A percentile compares a stretch with the other conserved stretches of the same genome.
Conservation (phyloP, 2,888 invertebrate genomes). For the Cinara cedri region DNA sequence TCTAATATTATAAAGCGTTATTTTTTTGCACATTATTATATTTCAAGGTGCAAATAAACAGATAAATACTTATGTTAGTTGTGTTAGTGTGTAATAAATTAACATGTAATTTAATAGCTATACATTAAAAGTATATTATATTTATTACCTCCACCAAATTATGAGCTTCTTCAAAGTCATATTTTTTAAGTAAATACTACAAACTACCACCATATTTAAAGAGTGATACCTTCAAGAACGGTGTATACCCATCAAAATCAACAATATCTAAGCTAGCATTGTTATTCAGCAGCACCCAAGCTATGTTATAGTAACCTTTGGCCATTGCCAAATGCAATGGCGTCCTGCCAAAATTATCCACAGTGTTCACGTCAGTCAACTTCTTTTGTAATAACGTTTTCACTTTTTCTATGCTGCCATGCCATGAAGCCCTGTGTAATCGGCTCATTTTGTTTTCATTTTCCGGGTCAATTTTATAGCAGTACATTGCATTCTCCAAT, state of each 20-base stretch:
- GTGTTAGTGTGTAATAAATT: neutral
- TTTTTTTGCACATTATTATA: neutral
- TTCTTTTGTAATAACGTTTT: constrained; percentile 61
- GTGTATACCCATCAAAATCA: constrained; percentile 62
- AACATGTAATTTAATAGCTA: neutral
- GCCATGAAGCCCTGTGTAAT: constrained; percentile 62
- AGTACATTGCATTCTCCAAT: constrained; percentile 9
- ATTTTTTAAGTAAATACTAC: constrained; percentile 11
- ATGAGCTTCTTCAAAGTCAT: constrained; percentile 40
- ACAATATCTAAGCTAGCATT: constrained; percentile 61
- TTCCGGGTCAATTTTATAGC: constrained; percentile 60
- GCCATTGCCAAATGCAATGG: constrained; percentile 62
- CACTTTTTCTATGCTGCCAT: constrained; percentile 59
- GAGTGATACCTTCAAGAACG: constrained; percentile 61
- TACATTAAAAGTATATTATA: neutral
- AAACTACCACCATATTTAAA: constrained; percentile 45
- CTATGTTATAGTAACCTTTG: constrained; percentile 61
- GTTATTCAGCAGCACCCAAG: constrained; percentile 61
- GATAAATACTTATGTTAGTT: neutral
- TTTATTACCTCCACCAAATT: neutral
- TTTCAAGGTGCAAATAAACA: neutral
- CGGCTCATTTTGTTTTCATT: constrained; percentile 61
- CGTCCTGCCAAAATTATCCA: constrained; percentile 61
- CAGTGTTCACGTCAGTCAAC: constrained; percentile 61
- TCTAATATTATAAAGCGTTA: constrained; percentile 7